Evolutionary conservation across 2,888 invertebrate genomes (phyloP).

Genomic region (Melanostoma scalare): DNA sequence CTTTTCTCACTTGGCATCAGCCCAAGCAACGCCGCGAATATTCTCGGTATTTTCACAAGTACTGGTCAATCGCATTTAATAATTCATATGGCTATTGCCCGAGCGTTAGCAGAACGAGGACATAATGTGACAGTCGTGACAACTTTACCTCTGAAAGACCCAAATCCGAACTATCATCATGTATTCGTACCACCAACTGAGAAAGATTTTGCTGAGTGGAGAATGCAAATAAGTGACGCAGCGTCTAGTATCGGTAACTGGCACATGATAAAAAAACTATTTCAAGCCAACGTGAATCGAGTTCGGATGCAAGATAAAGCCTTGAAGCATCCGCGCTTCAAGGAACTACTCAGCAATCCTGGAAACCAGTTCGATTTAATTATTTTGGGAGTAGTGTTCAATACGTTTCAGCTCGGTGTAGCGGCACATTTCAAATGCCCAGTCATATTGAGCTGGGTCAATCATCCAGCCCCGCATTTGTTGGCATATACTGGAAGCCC

Average conservation of each 20-base stretch:
- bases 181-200: constrained; percentile 69
- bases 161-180: constrained; percentile 77
- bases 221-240: constrained; percentile 1
- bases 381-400: constrained; percentile 70
- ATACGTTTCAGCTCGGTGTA: constrained; percentile 73
- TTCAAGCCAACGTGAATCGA: constrained; percentile 38
- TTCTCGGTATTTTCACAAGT: constrained; percentile 43
- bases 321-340: constrained; percentile 49
- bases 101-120: constrained; percentile 65
- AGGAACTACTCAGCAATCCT: constrained; percentile 57
- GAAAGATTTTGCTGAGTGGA: constrained; percentile 10
- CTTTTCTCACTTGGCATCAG: not conserved
- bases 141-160: constrained; percentile 76
- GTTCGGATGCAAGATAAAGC: constrained; percentile 46
- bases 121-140: constrained; percentile 74
- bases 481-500: constrained; percentile 48
- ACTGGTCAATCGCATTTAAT: constrained; percentile 74
- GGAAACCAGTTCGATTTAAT: constrained; percentile 73
- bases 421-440: constrained; percentile 75
- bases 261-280: constrained; percentile 40
- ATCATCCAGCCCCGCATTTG: constrained; percentile 1
- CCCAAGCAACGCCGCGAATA: constrained; percentile 19
- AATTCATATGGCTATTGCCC: constrained; percentile 61
- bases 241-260: constrained; percentile 15
- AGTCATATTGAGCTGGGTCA: constrained; percentile 58